Conservation (phyloP, 2,797 vertebrate genomes). For the Amniataba percoides region DNA sequence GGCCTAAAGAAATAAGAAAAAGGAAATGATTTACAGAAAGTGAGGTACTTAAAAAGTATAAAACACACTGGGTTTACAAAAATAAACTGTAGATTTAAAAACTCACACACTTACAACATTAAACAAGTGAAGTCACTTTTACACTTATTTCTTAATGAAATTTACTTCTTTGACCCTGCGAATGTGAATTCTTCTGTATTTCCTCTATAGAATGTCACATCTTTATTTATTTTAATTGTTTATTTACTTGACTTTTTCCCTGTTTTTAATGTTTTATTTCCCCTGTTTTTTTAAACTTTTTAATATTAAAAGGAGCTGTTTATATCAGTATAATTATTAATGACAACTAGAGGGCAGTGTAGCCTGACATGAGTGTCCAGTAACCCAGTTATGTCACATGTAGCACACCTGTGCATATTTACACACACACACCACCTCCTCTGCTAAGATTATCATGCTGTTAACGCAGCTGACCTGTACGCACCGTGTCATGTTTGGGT, state of each 20-base stretch:
- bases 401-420: constrained; percentile 10
- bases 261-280: background rate
- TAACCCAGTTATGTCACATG: constrained; percentile 14
- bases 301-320: background rate
- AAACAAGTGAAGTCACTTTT: background rate
- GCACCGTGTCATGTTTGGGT: background rate
- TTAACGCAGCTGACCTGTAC: constrained; percentile 1
- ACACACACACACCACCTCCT: constrained; percentile 2
- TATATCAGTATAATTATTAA: background rate
- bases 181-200: background rate
- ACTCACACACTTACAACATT: too few relatives aligned
- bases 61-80: background rate
- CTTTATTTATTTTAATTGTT: background rate
- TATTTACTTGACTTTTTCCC: background rate
- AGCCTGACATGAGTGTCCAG: background rate
- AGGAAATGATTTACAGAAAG: background rate
- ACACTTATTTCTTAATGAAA: background rate
- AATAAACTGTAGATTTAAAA: background rate
- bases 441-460: constrained; percentile 10
- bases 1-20: background rate
- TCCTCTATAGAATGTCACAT: too few relatives aligned
- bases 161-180: background rate
- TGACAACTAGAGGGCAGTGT: constrained; percentile 55
- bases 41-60: background rate
- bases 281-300: background rate